Conservation (phyloP, 1,140 invertebrate genomes). For the Drosophila melanogaster region DNA sequence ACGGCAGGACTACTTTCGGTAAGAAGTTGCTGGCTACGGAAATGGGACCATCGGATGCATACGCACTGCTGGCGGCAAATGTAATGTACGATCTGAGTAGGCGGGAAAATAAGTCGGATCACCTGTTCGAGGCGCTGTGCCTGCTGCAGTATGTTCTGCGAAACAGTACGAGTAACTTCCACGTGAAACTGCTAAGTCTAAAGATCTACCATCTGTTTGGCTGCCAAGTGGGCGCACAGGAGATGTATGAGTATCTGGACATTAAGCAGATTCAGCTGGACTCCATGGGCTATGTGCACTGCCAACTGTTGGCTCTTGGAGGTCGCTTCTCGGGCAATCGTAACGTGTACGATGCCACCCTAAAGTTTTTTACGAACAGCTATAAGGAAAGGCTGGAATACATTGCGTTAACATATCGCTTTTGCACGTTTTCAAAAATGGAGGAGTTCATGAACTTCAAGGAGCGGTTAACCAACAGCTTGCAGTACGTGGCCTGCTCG, state of each 20-base stretch:
- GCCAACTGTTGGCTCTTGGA: conserved; percentile 88
- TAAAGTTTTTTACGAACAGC: conserved; percentile 94
- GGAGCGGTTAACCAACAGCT: conserved; percentile 91
- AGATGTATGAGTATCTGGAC: conserved; percentile 90
- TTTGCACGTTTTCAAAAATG: conserved; percentile 96
- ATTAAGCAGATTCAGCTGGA: conserved; percentile 98
- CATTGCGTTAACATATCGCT: conserved; percentile 96
- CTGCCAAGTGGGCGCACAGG: conserved; percentile 88
- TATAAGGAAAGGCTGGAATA: conserved; percentile 96
- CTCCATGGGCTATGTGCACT: conserved; percentile 94
- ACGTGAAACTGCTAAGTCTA: conserved; percentile 90
- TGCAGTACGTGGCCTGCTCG: conserved; percentile 91
- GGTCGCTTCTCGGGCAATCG: conserved; percentile 89
- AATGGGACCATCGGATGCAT: conserved; percentile 89
- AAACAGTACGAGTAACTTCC: conserved; percentile 91
- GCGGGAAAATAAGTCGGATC: conserved; percentile 86
- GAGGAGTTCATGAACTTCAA: conserved; percentile 95
- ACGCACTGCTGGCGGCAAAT: conserved; percentile 91
- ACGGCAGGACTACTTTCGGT: conserved; percentile 85
- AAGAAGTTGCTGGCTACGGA: conserved; percentile 86
- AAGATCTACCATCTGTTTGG: conserved; percentile 90
- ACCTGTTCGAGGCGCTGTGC: conserved; percentile 88
- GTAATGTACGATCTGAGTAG: conserved; percentile 89
- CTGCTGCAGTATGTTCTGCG: conserved; percentile 89
- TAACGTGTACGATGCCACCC: conserved; percentile 88